Percentiles rank a stretch among this genome's conserved stretches.
These are phyloP conservation scores for Drosophila pectinifera DNA, from an alignment of 1,140 invertebrate genomes.

Conservation along the genomic window DNA sequence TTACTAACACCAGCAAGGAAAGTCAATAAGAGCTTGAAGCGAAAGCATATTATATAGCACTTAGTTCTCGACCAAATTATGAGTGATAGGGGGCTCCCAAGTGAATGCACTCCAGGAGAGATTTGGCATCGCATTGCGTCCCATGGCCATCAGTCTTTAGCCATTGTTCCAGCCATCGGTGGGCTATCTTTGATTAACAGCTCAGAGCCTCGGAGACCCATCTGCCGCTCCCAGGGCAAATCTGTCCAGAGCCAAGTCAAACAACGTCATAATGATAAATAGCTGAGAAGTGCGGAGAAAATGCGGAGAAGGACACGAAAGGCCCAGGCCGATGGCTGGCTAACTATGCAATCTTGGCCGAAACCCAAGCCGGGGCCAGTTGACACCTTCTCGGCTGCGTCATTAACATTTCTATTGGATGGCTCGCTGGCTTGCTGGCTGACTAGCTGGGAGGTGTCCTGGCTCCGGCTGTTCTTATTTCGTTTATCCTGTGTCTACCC, in stretches of 20 bases:
- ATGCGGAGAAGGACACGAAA: slow-evolving; percentile 13
- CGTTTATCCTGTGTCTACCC: slow-evolving; percentile 23
- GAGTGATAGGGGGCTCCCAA: slow-evolving; percentile 20
- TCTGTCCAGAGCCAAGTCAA: slow-evolving; percentile 46
- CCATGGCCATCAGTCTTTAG: not conserved
- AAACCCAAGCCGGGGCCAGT: slow-evolving; percentile 48
- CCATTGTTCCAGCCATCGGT: slow-evolving; percentile 7
- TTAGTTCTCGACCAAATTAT: slow-evolving; percentile 9
- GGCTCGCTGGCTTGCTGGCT: slow-evolving; percentile 2
- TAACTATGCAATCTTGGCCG: slow-evolving; percentile 43
- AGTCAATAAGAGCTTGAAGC: not conserved
- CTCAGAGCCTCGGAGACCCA: slow-evolving; percentile 47
- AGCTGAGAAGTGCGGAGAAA: slow-evolving; percentile 30
- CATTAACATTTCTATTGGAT: slow-evolving; percentile 77
- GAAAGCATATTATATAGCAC: slow-evolving; percentile 2
- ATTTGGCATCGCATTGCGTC: slow-evolving; percentile 23
- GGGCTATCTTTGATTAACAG: slow-evolving; percentile 69
- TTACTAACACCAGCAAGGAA: too few species aligned
- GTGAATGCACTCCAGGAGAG: slow-evolving; percentile 21
- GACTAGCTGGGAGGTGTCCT: slow-evolving; percentile 18
- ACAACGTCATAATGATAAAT: slow-evolving; percentile 79
- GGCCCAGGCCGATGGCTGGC: slow-evolving; percentile 26
- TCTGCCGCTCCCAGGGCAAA: slow-evolving; percentile 59
- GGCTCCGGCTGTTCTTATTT: slow-evolving; percentile 45
- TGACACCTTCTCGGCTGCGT: slow-evolving; percentile 65